Evolutionary conservation across 2,888 invertebrate genomes (phyloP), one percentile per base, ranked within the genome.

Genomic region (Mesorhabditis spiculigera): DNA sequence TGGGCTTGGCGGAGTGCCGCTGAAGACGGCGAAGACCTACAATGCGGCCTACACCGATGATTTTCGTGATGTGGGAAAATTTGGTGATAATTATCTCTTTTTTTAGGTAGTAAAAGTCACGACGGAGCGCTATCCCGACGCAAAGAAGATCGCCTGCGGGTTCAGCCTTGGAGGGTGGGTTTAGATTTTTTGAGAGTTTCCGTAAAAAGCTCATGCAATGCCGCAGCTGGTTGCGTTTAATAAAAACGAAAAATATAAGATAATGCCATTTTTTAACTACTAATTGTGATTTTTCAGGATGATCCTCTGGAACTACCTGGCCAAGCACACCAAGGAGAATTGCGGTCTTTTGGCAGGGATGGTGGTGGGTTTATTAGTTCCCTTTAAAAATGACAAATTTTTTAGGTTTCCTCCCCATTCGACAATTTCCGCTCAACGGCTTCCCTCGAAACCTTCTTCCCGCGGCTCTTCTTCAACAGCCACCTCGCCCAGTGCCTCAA

Each of bases 31-130:
- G 10, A 67, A 65, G 71, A 90, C 92, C 45, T 94, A 93, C 88
- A 92, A 92, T 87, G 94, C 93, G 61, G 89, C 92, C 16, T 91
- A 92, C 86, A 91, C 91, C 86, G 92, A 91, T 78, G 93, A 94
- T 88, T 88, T 93, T 75, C 89, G 61, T 16, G 72, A 64, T 42
- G 67, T 70, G 63, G 42, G 66, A 28, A 4, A 28, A 42, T 13
- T n/a, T 8, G 42, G 28, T 28, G 28, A 28, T 28, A 28, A 28
- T 28, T 28, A 28, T 28, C 28, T 28, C 28, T 28, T 28, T 28
- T 68, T 90, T 45, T 91, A 91, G 87, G 93, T 91, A 74, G 89
- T 93, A 75, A 87, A 88, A 45, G 90, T 92, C 86, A 90, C 93
- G 72, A 89, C 89, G 67, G 87, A 87, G 68, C 80, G 82, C 63